Evolutionary conservation across 1,140 invertebrate genomes (phyloP).

Genomic region (Drosophila repletoides): DNA sequence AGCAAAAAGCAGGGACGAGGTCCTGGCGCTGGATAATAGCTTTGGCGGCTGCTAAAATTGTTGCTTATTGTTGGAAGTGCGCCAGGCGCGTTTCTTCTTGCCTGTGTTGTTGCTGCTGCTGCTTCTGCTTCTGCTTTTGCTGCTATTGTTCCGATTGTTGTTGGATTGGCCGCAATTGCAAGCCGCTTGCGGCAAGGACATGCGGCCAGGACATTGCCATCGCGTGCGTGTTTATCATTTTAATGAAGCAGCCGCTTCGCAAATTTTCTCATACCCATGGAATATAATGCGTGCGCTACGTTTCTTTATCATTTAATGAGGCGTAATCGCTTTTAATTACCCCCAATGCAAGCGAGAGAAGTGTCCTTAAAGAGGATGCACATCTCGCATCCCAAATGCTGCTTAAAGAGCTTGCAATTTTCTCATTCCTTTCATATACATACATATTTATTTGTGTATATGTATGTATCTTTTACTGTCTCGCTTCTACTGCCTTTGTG

Average conservation of each 20-base stretch:
- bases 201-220: constrained; percentile 45
- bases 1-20: constrained; percentile 46
- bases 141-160: constrained; percentile 14
- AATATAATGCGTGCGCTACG: constrained; percentile 39
- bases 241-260: constrained; percentile 41
- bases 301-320: constrained; percentile 60
- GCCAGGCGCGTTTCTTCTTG: constrained; percentile 45
- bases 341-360: constrained; percentile 4
- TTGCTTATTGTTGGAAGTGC: constrained; percentile 54
- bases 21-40: constrained; percentile 54
- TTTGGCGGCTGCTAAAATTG: constrained; percentile 57
- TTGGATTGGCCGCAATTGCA: constrained; percentile 53
- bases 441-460: background rate
- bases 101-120: constrained; percentile 1
- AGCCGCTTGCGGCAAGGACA: constrained; percentile 50
- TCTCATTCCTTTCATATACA: background rate
- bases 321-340: constrained; percentile 56
- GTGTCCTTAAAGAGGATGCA: constrained; percentile 20
- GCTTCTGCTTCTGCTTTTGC: background rate
- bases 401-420: constrained; percentile 27
- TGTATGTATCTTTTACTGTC: background rate
- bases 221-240: constrained; percentile 60
- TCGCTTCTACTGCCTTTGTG: constrained; percentile 24
- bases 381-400: background rate
- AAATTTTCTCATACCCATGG: background rate